phyloP scores from a whole-genome alignment of 2,113 vertebrate genomes.

The Carettochelys insculpta region DNA sequence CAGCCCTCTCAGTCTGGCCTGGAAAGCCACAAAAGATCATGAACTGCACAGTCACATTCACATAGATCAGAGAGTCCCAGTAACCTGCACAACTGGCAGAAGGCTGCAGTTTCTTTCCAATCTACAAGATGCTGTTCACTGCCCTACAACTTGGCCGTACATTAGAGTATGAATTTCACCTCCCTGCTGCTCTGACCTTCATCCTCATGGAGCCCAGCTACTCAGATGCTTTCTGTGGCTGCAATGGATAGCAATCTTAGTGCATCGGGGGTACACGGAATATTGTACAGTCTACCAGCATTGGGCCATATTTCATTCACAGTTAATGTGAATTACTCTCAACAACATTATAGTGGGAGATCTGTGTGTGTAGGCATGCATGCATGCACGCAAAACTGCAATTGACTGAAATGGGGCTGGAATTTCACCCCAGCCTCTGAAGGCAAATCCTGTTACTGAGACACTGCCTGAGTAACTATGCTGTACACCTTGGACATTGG shows the following conservation, averaged over 20 bases:
- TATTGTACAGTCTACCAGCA: not conserved
- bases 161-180: not conserved
- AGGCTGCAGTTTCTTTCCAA: not conserved
- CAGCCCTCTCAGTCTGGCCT: not conserved
- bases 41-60: not conserved
- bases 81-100: not conserved
- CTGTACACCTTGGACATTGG: conserved; percentile 11
- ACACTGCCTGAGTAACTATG: not conserved
- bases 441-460: not conserved
- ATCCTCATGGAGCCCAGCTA: not conserved
- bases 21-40: conserved; percentile 2
- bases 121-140: not conserved
- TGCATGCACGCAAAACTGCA: not conserved
- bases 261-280: not conserved
- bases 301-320: not conserved
- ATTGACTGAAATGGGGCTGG: conserved; percentile 11
- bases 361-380: not conserved
- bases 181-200: not conserved
- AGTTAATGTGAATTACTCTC: not conserved
- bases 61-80: not conserved
- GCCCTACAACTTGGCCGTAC: not conserved
- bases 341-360: not conserved
- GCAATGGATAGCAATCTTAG: not conserved
- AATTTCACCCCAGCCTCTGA: conserved; percentile 18
- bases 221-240: not conserved